Conservation (phyloP, 2,797 vertebrate species). For the Falco naumanni region DNA sequence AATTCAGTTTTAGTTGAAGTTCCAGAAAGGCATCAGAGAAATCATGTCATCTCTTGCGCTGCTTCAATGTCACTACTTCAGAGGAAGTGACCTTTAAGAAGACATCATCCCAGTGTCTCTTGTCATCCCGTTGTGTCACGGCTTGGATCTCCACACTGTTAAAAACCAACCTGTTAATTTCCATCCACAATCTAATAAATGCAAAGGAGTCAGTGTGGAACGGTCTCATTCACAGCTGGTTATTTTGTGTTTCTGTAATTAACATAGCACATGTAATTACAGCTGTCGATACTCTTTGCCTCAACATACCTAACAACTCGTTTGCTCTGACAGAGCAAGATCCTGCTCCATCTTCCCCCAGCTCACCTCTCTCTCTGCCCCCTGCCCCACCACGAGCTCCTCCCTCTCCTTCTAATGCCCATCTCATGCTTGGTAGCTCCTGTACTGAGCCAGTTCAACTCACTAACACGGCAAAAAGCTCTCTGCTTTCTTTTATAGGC, state of each 20-base stretch:
- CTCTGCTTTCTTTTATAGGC: background rate
- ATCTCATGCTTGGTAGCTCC: background rate
- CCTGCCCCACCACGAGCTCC: background rate
- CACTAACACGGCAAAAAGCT: background rate
- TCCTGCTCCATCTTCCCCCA: background rate
- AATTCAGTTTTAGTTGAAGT: background rate
- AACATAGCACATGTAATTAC: background rate
- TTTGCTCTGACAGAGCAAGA: background rate
- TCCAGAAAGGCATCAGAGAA: background rate
- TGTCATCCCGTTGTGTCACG: background rate
- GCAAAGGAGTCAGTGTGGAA: constrained; percentile 28
- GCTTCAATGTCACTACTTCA: background rate
- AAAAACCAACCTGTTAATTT: constrained; percentile 45
- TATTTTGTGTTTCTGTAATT: constrained; percentile 49
- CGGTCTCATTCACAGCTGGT: constrained; percentile 49
- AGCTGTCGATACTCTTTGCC: constrained; percentile 40
- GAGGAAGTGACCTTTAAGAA: background rate
- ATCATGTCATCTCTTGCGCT: background rate
- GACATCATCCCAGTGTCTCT: background rate
- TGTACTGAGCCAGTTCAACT: background rate
- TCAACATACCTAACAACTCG: constrained; percentile 15
- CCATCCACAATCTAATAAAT: constrained; percentile 51
- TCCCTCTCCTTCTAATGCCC: background rate
- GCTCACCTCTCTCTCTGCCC: background rate
- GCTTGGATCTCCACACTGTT: background rate